Evolutionary conservation across 2,113 vertebrate species (phyloP).

Genomic region (Mohoua ochrocephala): DNA sequence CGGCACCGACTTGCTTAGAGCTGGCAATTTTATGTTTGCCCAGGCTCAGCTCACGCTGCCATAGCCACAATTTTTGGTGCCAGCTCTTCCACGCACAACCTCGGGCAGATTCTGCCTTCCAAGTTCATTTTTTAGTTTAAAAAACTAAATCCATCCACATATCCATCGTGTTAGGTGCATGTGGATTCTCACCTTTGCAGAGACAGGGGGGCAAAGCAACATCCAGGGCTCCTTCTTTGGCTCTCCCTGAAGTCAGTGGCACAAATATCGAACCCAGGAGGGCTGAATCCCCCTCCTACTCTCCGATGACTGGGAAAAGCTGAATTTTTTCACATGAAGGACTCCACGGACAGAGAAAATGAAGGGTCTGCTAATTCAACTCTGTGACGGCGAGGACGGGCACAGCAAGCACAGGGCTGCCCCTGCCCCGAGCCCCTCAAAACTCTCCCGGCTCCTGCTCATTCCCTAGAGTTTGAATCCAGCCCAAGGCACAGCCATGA

Average conservation of each 20-base stretch:
- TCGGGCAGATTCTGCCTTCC: background rate
- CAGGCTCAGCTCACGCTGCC: background rate
- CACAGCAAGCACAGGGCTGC: background rate
- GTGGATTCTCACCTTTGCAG: background rate
- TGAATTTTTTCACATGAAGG: background rate
- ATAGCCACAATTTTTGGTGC: accelerated
- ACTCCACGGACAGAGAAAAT: background rate
- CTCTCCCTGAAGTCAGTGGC: background rate
- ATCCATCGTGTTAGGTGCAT: accelerated
- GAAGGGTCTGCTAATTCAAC: accelerated
- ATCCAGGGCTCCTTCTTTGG: accelerated
- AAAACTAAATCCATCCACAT: background rate
- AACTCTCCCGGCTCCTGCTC: conserved; percentile 14
- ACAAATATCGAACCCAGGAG: background rate
- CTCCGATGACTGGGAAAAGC: background rate
- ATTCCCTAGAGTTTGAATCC: conserved; percentile 61
- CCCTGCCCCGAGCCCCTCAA: background rate
- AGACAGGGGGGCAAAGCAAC: accelerated
- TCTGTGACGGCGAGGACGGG: background rate
- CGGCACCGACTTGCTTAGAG: background rate
- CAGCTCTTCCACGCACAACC: background rate
- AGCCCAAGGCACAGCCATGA: conserved; percentile 71
- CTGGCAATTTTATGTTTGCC: background rate
- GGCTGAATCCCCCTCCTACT: background rate
- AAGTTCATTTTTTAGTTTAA: background rate